A percentile compares a stretch with the other conserved stretches of the same genome.
phyloP scores from a whole-genome alignment of 2,797 vertebrate species.

The Anisognathus igniventris region DNA sequence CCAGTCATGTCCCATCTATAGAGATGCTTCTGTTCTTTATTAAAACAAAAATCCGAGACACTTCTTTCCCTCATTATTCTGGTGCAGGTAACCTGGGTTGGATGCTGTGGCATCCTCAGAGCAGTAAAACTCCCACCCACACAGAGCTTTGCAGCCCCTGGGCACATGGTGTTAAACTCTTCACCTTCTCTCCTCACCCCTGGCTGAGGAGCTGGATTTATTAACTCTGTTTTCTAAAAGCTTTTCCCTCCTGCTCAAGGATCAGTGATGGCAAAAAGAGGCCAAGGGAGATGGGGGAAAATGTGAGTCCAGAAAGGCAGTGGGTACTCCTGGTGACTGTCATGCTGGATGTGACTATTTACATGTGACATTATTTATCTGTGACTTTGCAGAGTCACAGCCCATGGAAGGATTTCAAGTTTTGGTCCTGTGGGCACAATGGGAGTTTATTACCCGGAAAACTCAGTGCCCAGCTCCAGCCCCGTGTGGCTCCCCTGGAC shows the following conservation, averaged over 20 bases:
- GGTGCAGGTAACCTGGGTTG: accelerated
- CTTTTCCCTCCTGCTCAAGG: neutral
- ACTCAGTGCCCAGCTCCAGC: neutral
- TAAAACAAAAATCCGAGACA: neutral
- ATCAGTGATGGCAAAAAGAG: accelerated
- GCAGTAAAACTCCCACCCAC: neutral
- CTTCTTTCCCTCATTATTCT: neutral
- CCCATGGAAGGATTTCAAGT: neutral
- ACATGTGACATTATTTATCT: neutral
- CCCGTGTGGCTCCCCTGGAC: neutral
- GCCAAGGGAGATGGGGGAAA: neutral
- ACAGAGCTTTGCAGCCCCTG: neutral
- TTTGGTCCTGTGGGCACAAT: neutral
- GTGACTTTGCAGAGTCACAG: neutral
- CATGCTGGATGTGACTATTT: accelerated
- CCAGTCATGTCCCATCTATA: accelerated
- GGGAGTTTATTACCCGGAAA: neutral
- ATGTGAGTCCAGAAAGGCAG: accelerated
- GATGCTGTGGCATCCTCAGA: neutral
- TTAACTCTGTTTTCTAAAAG: neutral
- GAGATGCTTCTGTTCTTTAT: neutral
- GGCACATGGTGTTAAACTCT: accelerated
- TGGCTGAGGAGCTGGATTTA: neutral
- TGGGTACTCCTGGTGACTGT: neutral
- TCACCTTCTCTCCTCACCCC: neutral